Conservation (phyloP, 2,113 vertebrate genomes). For the Penelope pileata region DNA sequence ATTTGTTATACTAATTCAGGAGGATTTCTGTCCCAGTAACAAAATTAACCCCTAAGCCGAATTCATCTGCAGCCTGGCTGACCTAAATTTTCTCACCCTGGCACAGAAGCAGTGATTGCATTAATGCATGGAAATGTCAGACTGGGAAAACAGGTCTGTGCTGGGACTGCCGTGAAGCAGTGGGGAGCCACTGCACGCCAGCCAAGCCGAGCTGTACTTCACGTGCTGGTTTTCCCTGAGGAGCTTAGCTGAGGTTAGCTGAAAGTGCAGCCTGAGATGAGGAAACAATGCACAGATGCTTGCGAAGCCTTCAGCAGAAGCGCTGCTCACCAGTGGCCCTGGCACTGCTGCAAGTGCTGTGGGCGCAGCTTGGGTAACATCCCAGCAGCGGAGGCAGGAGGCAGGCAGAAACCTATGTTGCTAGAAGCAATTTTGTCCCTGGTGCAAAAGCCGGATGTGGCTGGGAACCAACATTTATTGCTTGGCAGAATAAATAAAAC, state of each 20-base stretch:
- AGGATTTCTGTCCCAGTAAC: background rate
- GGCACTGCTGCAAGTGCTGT: background rate
- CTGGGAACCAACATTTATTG: background rate
- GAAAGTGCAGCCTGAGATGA: rapidly evolving
- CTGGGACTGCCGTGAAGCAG: background rate
- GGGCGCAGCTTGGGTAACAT: background rate
- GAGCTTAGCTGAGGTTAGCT: background rate
- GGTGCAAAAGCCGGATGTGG: background rate
- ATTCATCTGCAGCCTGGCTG: background rate
- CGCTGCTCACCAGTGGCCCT: background rate
- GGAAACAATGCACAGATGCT: background rate
- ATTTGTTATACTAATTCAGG: rapidly evolving
- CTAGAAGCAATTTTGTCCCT: background rate
- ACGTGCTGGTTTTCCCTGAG: background rate
- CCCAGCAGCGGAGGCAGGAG: background rate
- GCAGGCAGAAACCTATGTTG: background rate
- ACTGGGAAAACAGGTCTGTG: conserved; percentile 46
- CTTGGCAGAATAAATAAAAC: conserved; percentile 32
- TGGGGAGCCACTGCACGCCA: too few relatives aligned
- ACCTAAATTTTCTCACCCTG: background rate
- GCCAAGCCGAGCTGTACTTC: too few relatives aligned
- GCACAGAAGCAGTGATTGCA: background rate
- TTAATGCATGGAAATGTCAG: background rate
- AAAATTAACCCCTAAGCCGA: background rate
- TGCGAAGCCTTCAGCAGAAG: background rate